Evolutionary conservation across 2,888 invertebrate species (phyloP).

Genomic region (Panorpa germanica): DNA sequence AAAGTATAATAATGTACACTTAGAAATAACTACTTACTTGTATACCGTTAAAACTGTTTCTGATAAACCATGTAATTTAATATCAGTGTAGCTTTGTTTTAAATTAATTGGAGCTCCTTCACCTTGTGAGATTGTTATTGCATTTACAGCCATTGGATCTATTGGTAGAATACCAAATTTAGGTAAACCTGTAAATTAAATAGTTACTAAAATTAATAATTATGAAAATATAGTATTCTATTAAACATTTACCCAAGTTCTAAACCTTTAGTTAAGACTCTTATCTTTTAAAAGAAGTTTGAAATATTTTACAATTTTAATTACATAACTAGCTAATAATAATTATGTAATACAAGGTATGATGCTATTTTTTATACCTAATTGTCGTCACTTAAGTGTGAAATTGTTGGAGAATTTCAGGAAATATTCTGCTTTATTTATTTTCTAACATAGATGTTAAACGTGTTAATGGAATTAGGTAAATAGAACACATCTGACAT

Average conservation of each 20-base stretch:
- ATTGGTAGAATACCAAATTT: conserved; percentile 35
- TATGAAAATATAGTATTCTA: neutral
- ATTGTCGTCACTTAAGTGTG: conserved; percentile 6
- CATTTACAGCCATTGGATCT: conserved; percentile 38
- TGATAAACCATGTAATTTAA: conserved; percentile 45
- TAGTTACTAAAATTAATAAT: neutral
- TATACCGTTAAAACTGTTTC: conserved; percentile 33
- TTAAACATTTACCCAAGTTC: conserved; percentile 2
- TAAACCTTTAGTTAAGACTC: neutral
- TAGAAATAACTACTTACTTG: conserved; percentile 33
- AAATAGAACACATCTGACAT: neutral
- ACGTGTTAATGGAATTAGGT: neutral
- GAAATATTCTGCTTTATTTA: neutral
- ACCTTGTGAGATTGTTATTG: conserved; percentile 35
- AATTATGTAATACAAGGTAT: conserved; percentile 2
- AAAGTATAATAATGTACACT: too few relatives aligned
- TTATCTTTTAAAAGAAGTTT: too few relatives aligned
- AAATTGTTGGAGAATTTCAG: conserved; percentile 3
- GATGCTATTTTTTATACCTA: conserved; percentile 3
- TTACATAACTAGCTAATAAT: conserved; percentile 3
- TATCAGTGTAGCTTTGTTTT: conserved; percentile 42
- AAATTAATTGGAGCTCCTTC: conserved; percentile 40
- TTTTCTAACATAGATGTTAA: neutral
- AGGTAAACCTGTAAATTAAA: conserved; percentile 29
- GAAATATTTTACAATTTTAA: too few relatives aligned